Evolutionary conservation across 2,797 vertebrate species (phyloP), one percentile per base, ranked within the genome.

Genomic region (Enteromius thamalakanensis): DNA sequence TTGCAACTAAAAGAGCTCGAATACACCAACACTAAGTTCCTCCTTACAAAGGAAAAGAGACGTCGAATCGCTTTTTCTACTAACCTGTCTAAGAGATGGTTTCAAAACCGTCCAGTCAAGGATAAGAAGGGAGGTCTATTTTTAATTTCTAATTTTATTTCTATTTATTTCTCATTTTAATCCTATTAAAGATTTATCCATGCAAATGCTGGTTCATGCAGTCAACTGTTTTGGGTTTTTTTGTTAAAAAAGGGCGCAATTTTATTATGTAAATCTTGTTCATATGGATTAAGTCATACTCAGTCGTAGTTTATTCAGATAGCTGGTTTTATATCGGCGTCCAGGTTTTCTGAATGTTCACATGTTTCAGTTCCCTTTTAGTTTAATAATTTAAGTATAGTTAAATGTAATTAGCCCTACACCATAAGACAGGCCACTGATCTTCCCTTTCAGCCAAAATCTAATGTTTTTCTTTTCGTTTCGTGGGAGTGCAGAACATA

Each of bases 21-120:
- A 93, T 96, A 95, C 91, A 96, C 93, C 92, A 89, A 96, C 92
- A 96, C 96, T 94, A 98, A 98, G 95, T 99, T 99, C 95, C 99
- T 99, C 95, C 99, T 99, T 95, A 99, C 97, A 95, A 99, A 98
- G 94, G 97, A 99, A 94, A 99, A 97, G 95, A 92, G 96, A 94
- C 93, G 95, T 91, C 94, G 94, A 90, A 97, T 95, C 91, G 96
- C 96, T 26, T 95, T 95, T 88, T 96, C 95, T 90, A 94, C 95
- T 90, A 94, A 93, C 89, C 94, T 97, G 87, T 95, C 97, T 7
- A 94, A 94, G 84, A 94, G 95, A 94, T 97, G 97, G 96, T 96
- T 97, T 94, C 95, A 96, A 90, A 95, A 96, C 86, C 94, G 94
- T 87, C 93, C 94, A 84, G 95, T 96, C 87, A 97, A 97, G 88